Percentiles rank a stretch among this genome's conserved stretches.
phyloP scores from a whole-genome alignment of 1,140 invertebrate species.

The Hyles vespertilio region DNA sequence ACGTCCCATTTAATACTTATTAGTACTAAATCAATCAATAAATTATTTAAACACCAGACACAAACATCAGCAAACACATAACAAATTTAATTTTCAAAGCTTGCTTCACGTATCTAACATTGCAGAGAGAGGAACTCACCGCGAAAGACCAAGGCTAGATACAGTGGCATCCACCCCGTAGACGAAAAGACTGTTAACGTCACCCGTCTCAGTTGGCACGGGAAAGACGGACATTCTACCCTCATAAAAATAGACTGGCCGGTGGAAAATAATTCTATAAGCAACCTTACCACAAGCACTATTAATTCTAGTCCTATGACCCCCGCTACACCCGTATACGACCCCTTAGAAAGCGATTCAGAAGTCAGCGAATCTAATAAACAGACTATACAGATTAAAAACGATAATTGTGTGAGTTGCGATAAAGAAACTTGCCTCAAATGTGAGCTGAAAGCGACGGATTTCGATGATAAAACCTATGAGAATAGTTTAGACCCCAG shows the following conservation, averaged over 20 bases:
- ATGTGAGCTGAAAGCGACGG: constrained; percentile 60
- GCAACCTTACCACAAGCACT: constrained; percentile 49
- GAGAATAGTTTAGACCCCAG: constrained; percentile 48
- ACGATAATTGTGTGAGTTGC: constrained; percentile 43
- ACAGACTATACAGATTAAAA: constrained; percentile 57
- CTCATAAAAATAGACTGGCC: constrained; percentile 67
- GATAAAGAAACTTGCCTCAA: constrained; percentile 59
- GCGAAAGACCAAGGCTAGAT: constrained; percentile 48
- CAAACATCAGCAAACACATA: not conserved
- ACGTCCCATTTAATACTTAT: too few species aligned
- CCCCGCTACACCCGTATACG: constrained; percentile 52
- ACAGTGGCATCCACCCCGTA: constrained; percentile 49
- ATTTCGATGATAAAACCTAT: constrained; percentile 46
- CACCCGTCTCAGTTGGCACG: constrained; percentile 57
- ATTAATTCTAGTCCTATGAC: constrained; percentile 50
- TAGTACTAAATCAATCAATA: too few species aligned
- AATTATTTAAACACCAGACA: too few species aligned
- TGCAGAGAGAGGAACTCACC: constrained; percentile 66
- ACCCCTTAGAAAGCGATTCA: constrained; percentile 60
- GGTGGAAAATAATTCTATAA: constrained; percentile 38
- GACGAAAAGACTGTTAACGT: constrained; percentile 32
- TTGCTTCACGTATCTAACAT: constrained; percentile 29
- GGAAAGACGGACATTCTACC: constrained; percentile 60
- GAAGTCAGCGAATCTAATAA: constrained; percentile 56
- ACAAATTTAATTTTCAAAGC: constrained; percentile 12